Evolutionary conservation across 2,113 vertebrate genomes (phyloP), one percentile per base, ranked within the genome.

Genomic region (Pionites leucogaster): DNA sequence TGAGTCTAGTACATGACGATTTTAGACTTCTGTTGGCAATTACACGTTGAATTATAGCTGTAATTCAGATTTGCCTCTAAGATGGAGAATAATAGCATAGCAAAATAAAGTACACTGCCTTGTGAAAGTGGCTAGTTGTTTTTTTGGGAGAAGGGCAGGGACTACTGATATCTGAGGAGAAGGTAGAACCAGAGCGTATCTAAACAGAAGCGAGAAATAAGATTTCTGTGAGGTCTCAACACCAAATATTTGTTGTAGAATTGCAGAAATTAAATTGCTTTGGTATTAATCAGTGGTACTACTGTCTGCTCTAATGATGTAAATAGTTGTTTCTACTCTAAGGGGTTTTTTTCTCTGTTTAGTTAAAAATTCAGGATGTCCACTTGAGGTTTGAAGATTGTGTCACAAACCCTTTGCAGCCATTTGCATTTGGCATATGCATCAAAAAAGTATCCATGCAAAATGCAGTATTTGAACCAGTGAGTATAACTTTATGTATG

Each of bases 331-430:
- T 23, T 78, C 39, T 39, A 70, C 5, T 55, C 31, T 63, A 53
- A 78, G 39, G 3, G 33, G 0, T 3, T 6, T 33, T 75, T 55
- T 79, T 68, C 35, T 29, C 42, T 91, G 20, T 93, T 37, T 49
- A 99, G 99, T 97, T 99, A 94, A 99, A 99, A 92, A 99, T 99
- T 89, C 99, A 99, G 94, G 99, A 99, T 97, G 99, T 99, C 16
- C 99, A 99, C 87, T 95, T 99, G 92, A 97, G 99, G 75, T 99
- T 99, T 97, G 99, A 99, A 96, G 99, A 99, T 91, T 98, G 98
- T 33, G 44, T 98, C 60, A 99, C 98, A 68, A 98, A 97, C 67
- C 99, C 99, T 19, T 98, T 95, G 4, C 98, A 98, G 63, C 99
- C 99, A 0, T 99, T 99, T 95, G 98, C 99, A 0, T 99, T 99